These are phyloP conservation scores for Aleiodes sp. DNA, from an alignment of 1,140 invertebrate species.

Conservation along the genomic window DNA sequence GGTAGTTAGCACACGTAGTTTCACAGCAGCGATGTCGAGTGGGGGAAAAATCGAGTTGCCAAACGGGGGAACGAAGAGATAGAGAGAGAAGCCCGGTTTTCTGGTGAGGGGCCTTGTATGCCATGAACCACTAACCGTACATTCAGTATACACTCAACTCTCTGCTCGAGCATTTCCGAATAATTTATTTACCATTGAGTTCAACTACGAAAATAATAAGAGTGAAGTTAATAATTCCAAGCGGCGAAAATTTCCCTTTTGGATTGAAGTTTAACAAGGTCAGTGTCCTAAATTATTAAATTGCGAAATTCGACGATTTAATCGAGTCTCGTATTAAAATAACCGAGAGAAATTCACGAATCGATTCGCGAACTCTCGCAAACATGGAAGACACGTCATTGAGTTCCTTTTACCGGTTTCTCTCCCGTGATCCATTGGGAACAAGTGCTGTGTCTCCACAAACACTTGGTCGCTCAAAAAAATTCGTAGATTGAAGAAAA, in stretches of 20 bases:
- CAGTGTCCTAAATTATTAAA: neutral
- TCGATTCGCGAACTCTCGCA: neutral
- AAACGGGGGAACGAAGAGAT: too few species aligned
- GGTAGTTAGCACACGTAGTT: conserved; percentile 12
- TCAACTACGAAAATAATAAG: too few species aligned
- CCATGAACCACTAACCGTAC: neutral
- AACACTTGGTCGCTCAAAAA: too few species aligned
- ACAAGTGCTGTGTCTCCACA: too few species aligned
- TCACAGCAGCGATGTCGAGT: neutral
- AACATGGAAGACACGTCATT: conserved; percentile 5
- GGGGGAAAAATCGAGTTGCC: conserved; percentile 15
- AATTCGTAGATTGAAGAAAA: too few species aligned
- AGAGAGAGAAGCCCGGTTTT: conserved; percentile 11
- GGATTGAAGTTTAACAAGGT: neutral
- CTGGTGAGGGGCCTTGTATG: conserved; percentile 6
- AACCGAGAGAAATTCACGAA: too few species aligned
- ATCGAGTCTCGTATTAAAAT: too few species aligned
- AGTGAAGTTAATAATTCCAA: conserved; percentile 3
- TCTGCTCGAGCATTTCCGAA: neutral
- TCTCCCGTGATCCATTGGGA: too few species aligned
- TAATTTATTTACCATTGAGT: too few species aligned
- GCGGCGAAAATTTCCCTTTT: too few species aligned
- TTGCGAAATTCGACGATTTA: neutral
- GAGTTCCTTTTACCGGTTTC: conserved; percentile 11
- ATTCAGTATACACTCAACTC: conserved; percentile 7